Evolutionary conservation across 2,888 invertebrate species (phyloP).

Genomic region (Agrotis ipsilon): DNA sequence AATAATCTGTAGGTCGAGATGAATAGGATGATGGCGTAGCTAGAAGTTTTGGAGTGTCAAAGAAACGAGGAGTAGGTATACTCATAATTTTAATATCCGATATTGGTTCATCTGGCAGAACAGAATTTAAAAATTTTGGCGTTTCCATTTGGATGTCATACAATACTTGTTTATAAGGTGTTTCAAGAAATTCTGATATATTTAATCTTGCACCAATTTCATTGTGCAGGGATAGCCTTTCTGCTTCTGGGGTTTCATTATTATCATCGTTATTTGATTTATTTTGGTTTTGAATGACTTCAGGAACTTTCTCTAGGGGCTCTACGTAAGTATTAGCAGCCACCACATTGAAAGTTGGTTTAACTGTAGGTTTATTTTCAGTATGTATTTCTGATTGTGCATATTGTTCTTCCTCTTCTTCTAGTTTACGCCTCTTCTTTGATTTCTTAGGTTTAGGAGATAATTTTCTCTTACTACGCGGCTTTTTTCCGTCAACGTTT

Average conservation of each 20-base stretch:
- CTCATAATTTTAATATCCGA: conserved; percentile 91
- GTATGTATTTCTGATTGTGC: conserved; percentile 55
- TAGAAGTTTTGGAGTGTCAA: conserved; percentile 83
- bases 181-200: conserved; percentile 89
- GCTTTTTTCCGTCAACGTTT: conserved; percentile 38
- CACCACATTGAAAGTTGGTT: conserved; percentile 82
- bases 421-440: conserved; percentile 69
- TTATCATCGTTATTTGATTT: conserved; percentile 71
- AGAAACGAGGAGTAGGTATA: conserved; percentile 91
- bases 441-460: conserved; percentile 64
- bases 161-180: conserved; percentile 90
- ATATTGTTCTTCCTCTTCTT: conserved; percentile 67
- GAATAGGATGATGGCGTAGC: conserved; percentile 86
- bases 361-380: conserved; percentile 66
- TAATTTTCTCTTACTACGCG: conserved; percentile 60
- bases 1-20: conserved; percentile 91
- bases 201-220: conserved; percentile 86
- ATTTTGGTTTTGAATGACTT: conserved; percentile 69
- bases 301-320: conserved; percentile 59
- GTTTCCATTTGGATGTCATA: conserved; percentile 90
- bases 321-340: conserved; percentile 56
- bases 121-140: conserved; percentile 88
- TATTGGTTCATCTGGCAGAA: conserved; percentile 84
- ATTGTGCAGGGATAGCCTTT: conserved; percentile 83
- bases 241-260: conserved; percentile 84